Percentiles rank a stretch among this genome's conserved stretches.
These are phyloP conservation scores for Drosophila sordidula DNA, from an alignment of 2,888 invertebrate genomes.

Conservation along the genomic window DNA sequence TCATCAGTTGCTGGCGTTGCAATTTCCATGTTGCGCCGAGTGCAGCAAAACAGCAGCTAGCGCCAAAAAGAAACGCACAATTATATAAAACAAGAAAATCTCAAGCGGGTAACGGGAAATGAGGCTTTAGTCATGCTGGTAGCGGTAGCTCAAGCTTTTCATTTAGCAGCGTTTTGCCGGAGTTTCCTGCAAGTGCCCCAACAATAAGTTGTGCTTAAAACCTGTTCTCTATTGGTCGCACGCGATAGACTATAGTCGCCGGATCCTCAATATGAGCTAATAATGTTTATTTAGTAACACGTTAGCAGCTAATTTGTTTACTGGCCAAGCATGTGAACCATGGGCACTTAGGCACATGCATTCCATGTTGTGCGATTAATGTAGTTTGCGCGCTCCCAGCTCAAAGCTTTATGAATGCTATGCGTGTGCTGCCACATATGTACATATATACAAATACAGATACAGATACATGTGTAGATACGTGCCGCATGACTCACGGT, in stretches of 20 bases:
- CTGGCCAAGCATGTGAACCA: conserved; percentile 14
- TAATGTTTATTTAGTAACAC: conserved; percentile 50
- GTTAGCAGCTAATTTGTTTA: conserved; percentile 47
- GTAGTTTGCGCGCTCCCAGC: conserved; percentile 3
- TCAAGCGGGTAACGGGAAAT: conserved; percentile 39
- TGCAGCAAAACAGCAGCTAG: conserved; percentile 15
- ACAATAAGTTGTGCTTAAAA: conserved; percentile 20
- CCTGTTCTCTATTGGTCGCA: conserved; percentile 34
- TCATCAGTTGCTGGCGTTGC: conserved; percentile 23
- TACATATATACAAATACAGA: conserved; percentile 7
- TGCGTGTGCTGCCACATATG: conserved; percentile 20
- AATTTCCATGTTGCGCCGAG: conserved; percentile 37
- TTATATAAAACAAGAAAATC: conserved; percentile 20
- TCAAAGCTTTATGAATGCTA: conserved; percentile 31
- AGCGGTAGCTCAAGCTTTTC: not conserved
- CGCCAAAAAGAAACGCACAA: conserved; percentile 19
- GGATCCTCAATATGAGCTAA: conserved; percentile 38
- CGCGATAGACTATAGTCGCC: not conserved
- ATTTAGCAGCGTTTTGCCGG: conserved; percentile 24
- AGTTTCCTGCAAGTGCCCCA: conserved; percentile 31
- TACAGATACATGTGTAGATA: conserved; percentile 15
- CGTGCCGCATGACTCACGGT: conserved; percentile 63
- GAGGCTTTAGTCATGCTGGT: conserved; percentile 17
- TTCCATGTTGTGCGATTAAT: conserved; percentile 8
- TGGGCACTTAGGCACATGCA: conserved; percentile 25